These are phyloP conservation scores for Lasioglossum leucozonium DNA, from an alignment of 2,888 invertebrate genomes.

Conservation along the genomic window DNA sequence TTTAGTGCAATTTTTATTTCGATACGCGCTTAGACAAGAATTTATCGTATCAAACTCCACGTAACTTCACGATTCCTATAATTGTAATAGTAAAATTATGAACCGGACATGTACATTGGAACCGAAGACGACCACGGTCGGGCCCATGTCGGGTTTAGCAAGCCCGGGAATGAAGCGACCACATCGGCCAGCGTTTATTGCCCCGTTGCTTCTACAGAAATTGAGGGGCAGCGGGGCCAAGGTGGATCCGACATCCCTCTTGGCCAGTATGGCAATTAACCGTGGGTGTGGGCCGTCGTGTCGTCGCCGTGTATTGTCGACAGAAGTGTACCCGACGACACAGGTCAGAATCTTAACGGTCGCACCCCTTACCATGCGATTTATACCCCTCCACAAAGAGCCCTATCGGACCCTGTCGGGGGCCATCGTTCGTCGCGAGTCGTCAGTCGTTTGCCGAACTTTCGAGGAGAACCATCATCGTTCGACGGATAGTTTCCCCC, in stretches of 20 bases:
- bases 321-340: neutral
- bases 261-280: conserved; percentile 18
- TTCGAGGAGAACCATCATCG: neutral
- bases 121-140: neutral
- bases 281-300: neutral
- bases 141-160: neutral
- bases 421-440: neutral
- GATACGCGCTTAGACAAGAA: too few relatives aligned
- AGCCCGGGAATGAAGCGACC: too few relatives aligned
- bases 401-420: too few relatives aligned
- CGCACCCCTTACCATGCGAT: conserved; percentile 24
- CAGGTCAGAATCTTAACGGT: conserved; percentile 54
- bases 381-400: neutral
- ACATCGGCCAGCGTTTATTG: neutral
- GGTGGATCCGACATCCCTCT: neutral
- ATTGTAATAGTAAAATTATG: too few relatives aligned
- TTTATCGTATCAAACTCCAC: too few relatives aligned
- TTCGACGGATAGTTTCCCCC: neutral
- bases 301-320: neutral
- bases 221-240: neutral
- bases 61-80: too few relatives aligned
- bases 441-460: conserved; percentile 22
- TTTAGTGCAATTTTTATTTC: too few relatives aligned
- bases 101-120: too few relatives aligned
- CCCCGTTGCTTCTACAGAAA: neutral